Evolutionary conservation across 1,140 invertebrate genomes (phyloP).

Genomic region (Drosophila sturtevanti): DNA sequence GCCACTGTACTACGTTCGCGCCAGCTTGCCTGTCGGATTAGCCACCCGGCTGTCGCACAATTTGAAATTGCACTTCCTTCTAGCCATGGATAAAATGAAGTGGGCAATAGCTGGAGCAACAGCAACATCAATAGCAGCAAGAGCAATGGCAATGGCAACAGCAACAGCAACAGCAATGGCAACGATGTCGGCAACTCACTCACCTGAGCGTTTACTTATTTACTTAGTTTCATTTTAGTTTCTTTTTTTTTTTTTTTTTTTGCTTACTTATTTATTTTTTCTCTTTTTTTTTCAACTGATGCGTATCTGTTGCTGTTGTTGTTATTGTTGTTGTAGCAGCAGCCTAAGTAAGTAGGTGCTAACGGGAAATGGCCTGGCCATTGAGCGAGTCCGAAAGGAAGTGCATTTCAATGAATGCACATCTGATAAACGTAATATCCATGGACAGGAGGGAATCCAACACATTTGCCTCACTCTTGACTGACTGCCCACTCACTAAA

Average conservation of each 20-base stretch:
- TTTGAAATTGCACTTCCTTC: conserved; percentile 68
- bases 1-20: conserved; percentile 16
- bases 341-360: conserved; percentile 39
- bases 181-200: conserved; percentile 8
- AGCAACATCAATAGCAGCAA: too few species aligned
- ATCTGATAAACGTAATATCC: conserved; percentile 74
- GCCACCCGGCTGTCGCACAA: conserved; percentile 58
- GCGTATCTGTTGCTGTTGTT: conserved; percentile 56
- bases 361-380: conserved; percentile 72
- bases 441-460: conserved; percentile 42
- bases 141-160: too few species aligned
- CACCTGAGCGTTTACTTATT: conserved; percentile 52
- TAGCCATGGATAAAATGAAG: conserved; percentile 44
- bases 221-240: conserved; percentile 36
- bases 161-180: not conserved
- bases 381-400: conserved; percentile 68
- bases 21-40: conserved; percentile 62
- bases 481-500: not conserved
- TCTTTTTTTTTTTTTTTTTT: not conserved
- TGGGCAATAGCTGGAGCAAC: conserved; percentile 19
- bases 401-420: conserved; percentile 76
- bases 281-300: conserved; percentile 62
- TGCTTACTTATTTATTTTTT: conserved; percentile 20
- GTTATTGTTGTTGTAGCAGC: conserved; percentile 18
- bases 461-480: not conserved